phyloP scores from a whole-genome alignment of 2,888 invertebrate genomes.

The Drosophila mimica region DNA sequence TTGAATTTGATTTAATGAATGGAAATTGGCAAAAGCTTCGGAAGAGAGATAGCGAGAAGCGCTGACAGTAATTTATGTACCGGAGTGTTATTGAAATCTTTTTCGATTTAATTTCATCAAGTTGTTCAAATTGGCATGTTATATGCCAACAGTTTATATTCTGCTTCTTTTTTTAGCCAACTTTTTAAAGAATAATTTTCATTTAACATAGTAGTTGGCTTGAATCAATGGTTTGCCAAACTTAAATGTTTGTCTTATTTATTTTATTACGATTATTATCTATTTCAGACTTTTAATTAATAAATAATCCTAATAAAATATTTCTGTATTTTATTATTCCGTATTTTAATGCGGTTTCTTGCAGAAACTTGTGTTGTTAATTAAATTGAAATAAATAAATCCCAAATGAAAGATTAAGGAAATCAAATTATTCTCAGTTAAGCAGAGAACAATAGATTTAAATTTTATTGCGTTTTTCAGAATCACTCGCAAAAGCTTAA shows the following conservation, averaged over 20 bases:
- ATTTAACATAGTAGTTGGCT: neutral
- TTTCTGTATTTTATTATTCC: neutral
- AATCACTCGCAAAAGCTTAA: slow-evolving; percentile 5
- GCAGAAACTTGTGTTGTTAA: neutral
- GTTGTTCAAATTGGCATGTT: slow-evolving; percentile 1
- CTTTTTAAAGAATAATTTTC: too few species aligned
- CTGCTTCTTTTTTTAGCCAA: neutral
- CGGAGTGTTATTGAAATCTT: slow-evolving; percentile 26
- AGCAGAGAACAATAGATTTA: slow-evolving; percentile 7
- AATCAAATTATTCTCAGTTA: neutral
- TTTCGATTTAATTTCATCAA: slow-evolving; percentile 40
- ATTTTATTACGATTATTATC: neutral
- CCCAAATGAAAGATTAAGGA: neutral
- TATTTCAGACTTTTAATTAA: neutral
- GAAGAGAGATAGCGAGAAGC: slow-evolving; percentile 31
- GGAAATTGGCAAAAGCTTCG: slow-evolving; percentile 71
- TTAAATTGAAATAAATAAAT: neutral
- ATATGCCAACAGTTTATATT: neutral
- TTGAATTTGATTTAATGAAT: slow-evolving; percentile 80
- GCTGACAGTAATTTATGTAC: slow-evolving; percentile 52
- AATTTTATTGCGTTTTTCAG: neutral
- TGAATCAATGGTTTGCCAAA: neutral
- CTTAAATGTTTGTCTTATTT: neutral
- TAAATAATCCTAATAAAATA: neutral
- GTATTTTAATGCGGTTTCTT: neutral